Percentiles rank a stretch among this genome's conserved stretches.
Evolutionary conservation across 1,140 invertebrate species (phyloP).

Genomic region (Drosophila serrata): DNA sequence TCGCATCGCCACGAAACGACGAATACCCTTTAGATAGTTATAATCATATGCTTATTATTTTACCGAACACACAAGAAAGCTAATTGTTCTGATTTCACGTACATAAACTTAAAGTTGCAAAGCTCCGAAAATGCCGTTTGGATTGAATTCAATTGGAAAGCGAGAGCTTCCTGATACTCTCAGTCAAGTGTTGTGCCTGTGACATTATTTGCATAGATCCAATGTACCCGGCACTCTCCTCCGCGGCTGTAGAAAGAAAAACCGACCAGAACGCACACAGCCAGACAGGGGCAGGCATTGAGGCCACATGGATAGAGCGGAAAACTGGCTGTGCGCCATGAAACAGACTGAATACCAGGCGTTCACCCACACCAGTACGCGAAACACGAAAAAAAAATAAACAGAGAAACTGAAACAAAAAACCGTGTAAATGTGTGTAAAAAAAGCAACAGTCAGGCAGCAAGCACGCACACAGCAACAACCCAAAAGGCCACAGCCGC

Average conservation of each 20-base stretch:
- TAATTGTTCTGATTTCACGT: background rate
- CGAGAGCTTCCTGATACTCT: background rate
- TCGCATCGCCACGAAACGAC: background rate
- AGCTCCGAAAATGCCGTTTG: background rate
- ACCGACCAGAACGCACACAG: conserved; percentile 26
- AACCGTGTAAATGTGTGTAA: conserved; percentile 38
- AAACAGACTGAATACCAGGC: conserved; percentile 64
- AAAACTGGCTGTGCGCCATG: conserved; percentile 80
- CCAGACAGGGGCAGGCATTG: conserved; percentile 16
- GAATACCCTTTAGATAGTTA: conserved; percentile 10
- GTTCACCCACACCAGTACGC: conserved; percentile 44
- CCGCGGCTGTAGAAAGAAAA: conserved; percentile 24
- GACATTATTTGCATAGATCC: conserved; percentile 10
- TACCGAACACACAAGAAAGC: background rate
- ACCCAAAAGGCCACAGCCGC: conserved; percentile 19
- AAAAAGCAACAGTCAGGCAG: conserved; percentile 31
- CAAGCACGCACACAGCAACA: conserved; percentile 32
- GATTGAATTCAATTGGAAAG: background rate
- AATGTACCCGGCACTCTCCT: conserved; percentile 5
- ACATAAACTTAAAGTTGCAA: background rate
- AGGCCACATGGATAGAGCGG: conserved; percentile 58
- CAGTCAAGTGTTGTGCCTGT: background rate
- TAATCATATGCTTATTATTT: background rate
- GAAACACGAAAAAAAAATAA: conserved; percentile 18
- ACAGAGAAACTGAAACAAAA: conserved; percentile 48